Evolutionary conservation across 2,113 vertebrate genomes (phyloP).

Genomic region (Toxostoma redivivum): DNA sequence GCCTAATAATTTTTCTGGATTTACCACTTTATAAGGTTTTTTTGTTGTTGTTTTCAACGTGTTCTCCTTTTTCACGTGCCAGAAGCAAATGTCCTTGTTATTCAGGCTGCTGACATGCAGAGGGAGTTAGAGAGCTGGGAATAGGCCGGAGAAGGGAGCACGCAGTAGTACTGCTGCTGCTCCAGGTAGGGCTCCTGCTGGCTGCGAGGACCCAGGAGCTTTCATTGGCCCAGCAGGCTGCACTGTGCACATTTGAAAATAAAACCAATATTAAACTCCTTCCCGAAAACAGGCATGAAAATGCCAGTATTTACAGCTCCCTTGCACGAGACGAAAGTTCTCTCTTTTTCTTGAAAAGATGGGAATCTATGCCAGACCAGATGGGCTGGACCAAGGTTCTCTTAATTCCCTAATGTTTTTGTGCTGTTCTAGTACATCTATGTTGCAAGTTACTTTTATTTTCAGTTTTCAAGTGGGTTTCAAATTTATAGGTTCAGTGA

Average conservation of each 20-base stretch:
- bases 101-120: constrained; percentile 73
- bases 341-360: neutral
- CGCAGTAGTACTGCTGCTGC: constrained; percentile 59
- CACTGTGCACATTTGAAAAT: neutral
- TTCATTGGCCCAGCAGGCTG: neutral
- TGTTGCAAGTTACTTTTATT: neutral
- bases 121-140: constrained; percentile 79
- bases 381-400: neutral
- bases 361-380: neutral
- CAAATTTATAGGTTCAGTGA: neutral
- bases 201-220: neutral
- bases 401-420: neutral
- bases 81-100: constrained; percentile 55
- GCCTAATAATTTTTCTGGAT: neutral
- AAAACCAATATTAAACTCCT: neutral
- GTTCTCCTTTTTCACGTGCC: constrained; percentile 11
- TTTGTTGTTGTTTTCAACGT: accelerated
- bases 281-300: neutral
- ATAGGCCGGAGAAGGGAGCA: constrained; percentile 53
- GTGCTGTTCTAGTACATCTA: neutral
- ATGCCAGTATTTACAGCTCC: neutral
- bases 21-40: neutral
- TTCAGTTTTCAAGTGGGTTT: neutral
- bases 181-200: constrained; percentile 36
- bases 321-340: neutral